phyloP scores from a whole-genome alignment of 2,113 vertebrate genomes.

The Python bivittatus region DNA sequence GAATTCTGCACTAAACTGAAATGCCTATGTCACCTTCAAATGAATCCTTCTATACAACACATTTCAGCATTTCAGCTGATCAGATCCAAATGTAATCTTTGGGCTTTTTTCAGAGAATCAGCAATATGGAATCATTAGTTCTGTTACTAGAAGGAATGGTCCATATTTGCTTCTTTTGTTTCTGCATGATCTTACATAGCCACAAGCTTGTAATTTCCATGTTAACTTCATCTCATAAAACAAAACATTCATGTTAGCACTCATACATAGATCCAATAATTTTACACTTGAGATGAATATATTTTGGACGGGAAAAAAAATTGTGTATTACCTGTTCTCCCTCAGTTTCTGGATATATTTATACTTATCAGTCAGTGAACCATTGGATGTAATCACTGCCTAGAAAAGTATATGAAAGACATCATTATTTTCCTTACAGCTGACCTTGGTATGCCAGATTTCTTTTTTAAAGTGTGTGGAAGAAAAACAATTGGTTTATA shows the following conservation, averaged over 20 bases:
- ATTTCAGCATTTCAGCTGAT: background rate
- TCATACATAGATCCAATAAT: slow-evolving; percentile 17
- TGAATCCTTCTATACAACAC: background rate
- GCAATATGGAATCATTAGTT: background rate
- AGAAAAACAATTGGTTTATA: background rate
- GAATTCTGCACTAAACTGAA: background rate
- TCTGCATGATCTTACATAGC: background rate
- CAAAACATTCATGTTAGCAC: slow-evolving; percentile 1
- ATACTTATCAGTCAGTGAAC: slow-evolving; percentile 90
- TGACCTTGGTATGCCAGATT: background rate
- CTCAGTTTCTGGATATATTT: slow-evolving; percentile 94
- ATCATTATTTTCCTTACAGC: slow-evolving; percentile 25
- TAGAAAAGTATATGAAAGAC: slow-evolving; percentile 66
- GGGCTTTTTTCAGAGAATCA: slow-evolving; percentile 18
- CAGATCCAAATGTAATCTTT: background rate
- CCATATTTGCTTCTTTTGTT: background rate
- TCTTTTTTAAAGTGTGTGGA: background rate
- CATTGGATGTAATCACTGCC: slow-evolving; percentile 96
- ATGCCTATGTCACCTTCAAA: background rate
- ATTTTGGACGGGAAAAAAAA: slow-evolving; percentile 26
- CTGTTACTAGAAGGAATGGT: background rate
- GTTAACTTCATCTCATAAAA: background rate
- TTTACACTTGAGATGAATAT: slow-evolving; percentile 24
- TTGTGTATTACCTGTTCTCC: slow-evolving; percentile 82
- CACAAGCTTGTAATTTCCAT: background rate